Conservation (phyloP, 92 coral and sea anemone species). For the Porites cylindrica region DNA sequence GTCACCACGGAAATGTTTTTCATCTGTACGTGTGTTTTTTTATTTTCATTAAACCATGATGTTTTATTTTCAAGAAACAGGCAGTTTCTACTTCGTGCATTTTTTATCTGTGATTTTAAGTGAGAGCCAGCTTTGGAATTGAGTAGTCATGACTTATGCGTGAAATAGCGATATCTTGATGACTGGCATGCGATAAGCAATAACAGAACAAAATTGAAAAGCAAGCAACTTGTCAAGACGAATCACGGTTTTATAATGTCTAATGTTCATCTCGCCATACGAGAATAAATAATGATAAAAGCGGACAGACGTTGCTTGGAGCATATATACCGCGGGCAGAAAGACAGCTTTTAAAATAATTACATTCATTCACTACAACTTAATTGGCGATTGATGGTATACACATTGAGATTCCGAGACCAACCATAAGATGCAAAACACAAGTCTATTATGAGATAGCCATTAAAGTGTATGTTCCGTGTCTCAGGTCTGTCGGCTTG, state of each 20-base stretch:
- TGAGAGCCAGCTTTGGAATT: slow-evolving; percentile 41
- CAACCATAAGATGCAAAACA: slow-evolving; percentile 40
- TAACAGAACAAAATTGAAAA: slow-evolving; percentile 26
- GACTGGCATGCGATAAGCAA: slow-evolving; percentile 39
- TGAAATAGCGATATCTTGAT: slow-evolving; percentile 48
- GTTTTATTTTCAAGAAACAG: background rate
- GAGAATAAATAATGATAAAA: slow-evolving; percentile 31
- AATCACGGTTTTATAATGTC: slow-evolving; percentile 27
- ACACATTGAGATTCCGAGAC: slow-evolving; percentile 54
- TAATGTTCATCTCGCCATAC: slow-evolving; percentile 9
- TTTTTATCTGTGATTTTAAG: slow-evolving; percentile 14
- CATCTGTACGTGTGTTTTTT: background rate
- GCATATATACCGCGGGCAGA: slow-evolving; percentile 16
- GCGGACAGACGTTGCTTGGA: slow-evolving; percentile 35
- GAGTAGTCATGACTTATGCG: slow-evolving; percentile 35
- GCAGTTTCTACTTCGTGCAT: slow-evolving; percentile 18
- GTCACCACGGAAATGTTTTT: slow-evolving; percentile 15
- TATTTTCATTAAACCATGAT: background rate
- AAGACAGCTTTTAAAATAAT: slow-evolving; percentile 73
- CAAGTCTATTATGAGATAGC: slow-evolving; percentile 24
- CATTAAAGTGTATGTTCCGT: slow-evolving; percentile 45
- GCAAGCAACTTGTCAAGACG: slow-evolving; percentile 41
- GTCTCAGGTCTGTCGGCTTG: slow-evolving; percentile 42
- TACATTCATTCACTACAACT: slow-evolving; percentile 74
- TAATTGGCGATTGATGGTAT: slow-evolving; percentile 83